A percentile compares a stretch with the other conserved stretches of the same genome.
These are phyloP conservation scores for Epistrophe grossulariae DNA, from an alignment of 2,888 invertebrate genomes.

Conservation along the genomic window DNA sequence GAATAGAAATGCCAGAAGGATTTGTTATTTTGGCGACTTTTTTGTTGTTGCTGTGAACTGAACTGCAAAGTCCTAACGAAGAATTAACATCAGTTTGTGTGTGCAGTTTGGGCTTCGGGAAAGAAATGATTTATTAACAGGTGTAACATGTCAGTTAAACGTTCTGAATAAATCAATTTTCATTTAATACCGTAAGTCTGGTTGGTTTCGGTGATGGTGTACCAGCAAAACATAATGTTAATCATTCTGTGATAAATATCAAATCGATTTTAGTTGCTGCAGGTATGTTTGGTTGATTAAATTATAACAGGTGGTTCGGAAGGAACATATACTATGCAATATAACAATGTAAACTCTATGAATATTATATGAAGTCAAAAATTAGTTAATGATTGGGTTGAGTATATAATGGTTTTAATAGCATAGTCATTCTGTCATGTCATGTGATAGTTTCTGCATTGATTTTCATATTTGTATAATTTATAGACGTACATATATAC, in stretches of 20 bases:
- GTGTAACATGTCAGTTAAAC: slow-evolving; percentile 73
- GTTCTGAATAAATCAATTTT: slow-evolving; percentile 74
- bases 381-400: not conserved
- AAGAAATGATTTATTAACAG: slow-evolving; percentile 74
- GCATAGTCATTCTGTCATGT: too few species aligned
- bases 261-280: slow-evolving; percentile 57
- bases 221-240: slow-evolving; percentile 54
- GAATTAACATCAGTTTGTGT: slow-evolving; percentile 11
- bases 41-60: slow-evolving; percentile 1
- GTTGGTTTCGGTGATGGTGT: slow-evolving; percentile 14
- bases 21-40: slow-evolving; percentile 49
- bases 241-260: slow-evolving; percentile 72
- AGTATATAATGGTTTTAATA: not conserved
- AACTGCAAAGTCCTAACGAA: not conserved
- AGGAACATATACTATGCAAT: not conserved
- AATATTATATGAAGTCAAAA: slow-evolving; percentile 20
- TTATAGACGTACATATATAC: not conserved
- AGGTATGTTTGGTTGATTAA: slow-evolving; percentile 2
- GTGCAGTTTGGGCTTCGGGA: slow-evolving; percentile 31
- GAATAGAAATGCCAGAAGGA: slow-evolving; percentile 47
- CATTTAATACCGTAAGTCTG: slow-evolving; percentile 58
- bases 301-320: slow-evolving; percentile 49
- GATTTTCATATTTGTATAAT: slow-evolving; percentile 14
- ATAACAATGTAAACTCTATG: not conserved
- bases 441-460: not conserved